Base-by-base conservation (phyloP, 2,797 vertebrate genomes). In the Enteromius viviparus region DNA sequence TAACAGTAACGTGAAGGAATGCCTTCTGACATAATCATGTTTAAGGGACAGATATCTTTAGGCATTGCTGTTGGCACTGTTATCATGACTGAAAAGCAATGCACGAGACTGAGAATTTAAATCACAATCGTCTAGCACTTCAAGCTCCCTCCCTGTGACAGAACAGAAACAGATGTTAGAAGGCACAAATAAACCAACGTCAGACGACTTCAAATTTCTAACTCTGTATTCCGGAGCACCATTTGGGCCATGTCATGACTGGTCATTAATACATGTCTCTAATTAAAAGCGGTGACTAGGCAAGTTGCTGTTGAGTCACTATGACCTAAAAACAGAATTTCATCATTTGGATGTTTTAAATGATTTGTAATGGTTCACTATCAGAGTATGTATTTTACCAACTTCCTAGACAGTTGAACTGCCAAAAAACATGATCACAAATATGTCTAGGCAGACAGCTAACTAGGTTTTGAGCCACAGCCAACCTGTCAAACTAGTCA, bases 1-100 rank as follows among this genome's bases (percentile, higher is more conserved):
- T 76, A 81, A 81, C 37, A 53, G 55, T 80, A 84, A 86, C 40
- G 58, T 81, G 79, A 60, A 58, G 70, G 76, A 89, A 87, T 86
- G 82, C 74, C 84, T 62, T 34, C 70, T 58, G 80, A 34, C 71
- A 84, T 32, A 40, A 58, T 26, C 55, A 21, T 37, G 19, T 37
- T 62, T 79, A 11, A 34, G 10, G 6, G 19, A 81, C 12, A 60
- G 64, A 32, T 15, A 26, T 12, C 32, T 34, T 74, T 78, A 45
- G 10, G 21, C 51, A 47, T 4, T 26, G 47, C 23, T 42, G 58
- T 19, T 65, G n/a, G n/a, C 45, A 65, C 4, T 15, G 53, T 62
- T 14, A 32, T 53, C 45, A 26, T 29, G 19, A 29, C 23, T 77
- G 60, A 45, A 62, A 62, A 11, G 37, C 11, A 21, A 45, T 29